These are phyloP conservation scores for Cephus runcator DNA, from an alignment of 2,888 invertebrate species.

Conservation along the genomic window DNA sequence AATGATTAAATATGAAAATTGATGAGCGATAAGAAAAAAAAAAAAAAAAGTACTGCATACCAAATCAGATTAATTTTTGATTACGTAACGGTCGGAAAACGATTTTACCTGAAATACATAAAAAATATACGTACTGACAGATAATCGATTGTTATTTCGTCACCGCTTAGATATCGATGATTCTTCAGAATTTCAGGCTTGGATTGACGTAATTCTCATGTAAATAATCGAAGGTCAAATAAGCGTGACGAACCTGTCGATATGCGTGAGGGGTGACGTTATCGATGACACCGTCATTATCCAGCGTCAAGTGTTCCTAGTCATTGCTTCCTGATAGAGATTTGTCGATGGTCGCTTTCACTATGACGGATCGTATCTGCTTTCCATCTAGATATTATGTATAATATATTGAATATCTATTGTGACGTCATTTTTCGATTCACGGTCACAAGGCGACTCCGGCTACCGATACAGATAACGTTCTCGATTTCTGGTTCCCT, in stretches of 20 bases:
- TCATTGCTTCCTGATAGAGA: slow-evolving; percentile 49
- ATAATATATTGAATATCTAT: not conserved
- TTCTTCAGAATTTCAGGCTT: not conserved
- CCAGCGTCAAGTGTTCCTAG: slow-evolving; percentile 45
- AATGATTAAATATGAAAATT: not conserved
- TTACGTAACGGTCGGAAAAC: not conserved
- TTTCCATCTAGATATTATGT: not conserved
- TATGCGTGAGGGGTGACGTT: slow-evolving; percentile 25
- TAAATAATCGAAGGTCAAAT: not conserved
- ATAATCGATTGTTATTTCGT: not conserved
- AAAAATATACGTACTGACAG: not conserved
- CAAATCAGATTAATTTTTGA: not conserved
- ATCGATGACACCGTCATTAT: slow-evolving; percentile 46
- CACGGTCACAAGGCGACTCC: too few relatives aligned
- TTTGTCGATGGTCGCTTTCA: slow-evolving; percentile 49
- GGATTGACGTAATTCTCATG: not conserved
- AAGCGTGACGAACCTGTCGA: not conserved
- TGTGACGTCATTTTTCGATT: too few relatives aligned
- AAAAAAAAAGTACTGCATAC: not conserved
- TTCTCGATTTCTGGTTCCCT: too few relatives aligned
- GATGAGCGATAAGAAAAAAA: not conserved
- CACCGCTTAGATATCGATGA: not conserved
- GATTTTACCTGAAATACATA: not conserved
- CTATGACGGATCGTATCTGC: slow-evolving; percentile 48
- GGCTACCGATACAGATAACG: too few relatives aligned